A percentile compares a stretch with the other conserved stretches of the same genome.
Evolutionary conservation across 2,888 invertebrate species (phyloP).

Genomic region (Dorcus parallelipipedus): DNA sequence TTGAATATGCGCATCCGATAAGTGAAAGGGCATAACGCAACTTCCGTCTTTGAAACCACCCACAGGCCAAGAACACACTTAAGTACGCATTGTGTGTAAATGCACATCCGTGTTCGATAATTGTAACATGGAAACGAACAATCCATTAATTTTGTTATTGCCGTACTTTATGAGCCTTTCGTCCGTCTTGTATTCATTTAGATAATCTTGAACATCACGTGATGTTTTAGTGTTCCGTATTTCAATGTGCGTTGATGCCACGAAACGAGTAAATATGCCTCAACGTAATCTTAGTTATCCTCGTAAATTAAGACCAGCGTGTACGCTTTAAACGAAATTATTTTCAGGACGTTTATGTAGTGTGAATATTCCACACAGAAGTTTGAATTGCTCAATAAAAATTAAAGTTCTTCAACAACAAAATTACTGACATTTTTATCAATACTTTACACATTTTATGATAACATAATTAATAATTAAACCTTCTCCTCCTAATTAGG

Average conservation of each 20-base stretch:
- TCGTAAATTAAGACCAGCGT: too few species aligned
- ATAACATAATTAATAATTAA: too few species aligned
- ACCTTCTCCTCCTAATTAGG: too few species aligned
- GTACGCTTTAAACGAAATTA: too few species aligned
- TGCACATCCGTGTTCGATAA: conserved; percentile 46
- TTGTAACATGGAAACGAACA: conserved; percentile 42
- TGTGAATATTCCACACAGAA: too few species aligned
- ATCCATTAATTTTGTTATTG: conserved; percentile 43
- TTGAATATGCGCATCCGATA: conserved; percentile 14
- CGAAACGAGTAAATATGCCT: background rate
- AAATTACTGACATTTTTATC: too few species aligned
- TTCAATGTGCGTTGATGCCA: conserved; percentile 14
- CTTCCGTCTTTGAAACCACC: conserved; percentile 7
- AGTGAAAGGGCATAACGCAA: conserved; percentile 11
- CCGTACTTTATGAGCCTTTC: conserved; percentile 36
- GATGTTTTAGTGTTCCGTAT: background rate
- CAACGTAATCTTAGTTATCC: too few species aligned
- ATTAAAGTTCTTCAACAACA: too few species aligned
- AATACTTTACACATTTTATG: too few species aligned
- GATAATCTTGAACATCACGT: conserved; percentile 26
- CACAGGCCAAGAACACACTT: conserved; percentile 21
- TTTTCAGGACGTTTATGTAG: too few species aligned
- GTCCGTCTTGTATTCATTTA: conserved; percentile 33
- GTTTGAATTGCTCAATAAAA: too few species aligned
- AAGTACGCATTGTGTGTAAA: conserved; percentile 47